These are phyloP conservation scores for Alentia gelatinosa DNA, from an alignment of 2,888 invertebrate genomes.

Conservation along the genomic window DNA sequence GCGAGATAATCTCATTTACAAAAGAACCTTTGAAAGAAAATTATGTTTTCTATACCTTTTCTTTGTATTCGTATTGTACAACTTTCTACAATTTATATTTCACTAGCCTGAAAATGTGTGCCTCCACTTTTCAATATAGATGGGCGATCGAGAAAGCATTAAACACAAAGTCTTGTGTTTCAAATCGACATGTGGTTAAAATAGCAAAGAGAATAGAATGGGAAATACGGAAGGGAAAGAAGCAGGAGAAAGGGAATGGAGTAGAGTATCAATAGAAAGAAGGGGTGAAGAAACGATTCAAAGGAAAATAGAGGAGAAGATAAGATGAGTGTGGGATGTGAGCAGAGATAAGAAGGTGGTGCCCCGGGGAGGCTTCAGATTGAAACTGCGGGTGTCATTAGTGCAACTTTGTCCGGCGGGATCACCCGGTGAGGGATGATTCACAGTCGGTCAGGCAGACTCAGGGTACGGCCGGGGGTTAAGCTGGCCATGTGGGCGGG, in stretches of 20 bases:
- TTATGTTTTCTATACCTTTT: no score
- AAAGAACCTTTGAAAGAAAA: no score
- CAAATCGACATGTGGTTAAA: no score
- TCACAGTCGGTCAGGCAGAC: neutral
- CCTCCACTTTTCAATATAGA: no score
- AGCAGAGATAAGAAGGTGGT: neutral
- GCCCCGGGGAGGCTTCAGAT: neutral
- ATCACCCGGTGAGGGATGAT: constrained; percentile 13
- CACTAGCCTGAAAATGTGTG: no score
- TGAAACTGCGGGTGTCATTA: constrained; percentile 21
- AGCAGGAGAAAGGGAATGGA: neutral
- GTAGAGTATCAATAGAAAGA: neutral
- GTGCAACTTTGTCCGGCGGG: neutral
- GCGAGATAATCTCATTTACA: no score
- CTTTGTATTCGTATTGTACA: no score
- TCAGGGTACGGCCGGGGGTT: neutral
- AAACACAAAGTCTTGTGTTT: no score
- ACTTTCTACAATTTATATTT: no score
- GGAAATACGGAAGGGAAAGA: neutral
- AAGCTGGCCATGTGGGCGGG: no score
- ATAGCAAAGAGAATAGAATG: neutral
- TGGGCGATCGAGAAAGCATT: no score
- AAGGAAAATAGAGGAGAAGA: no score
- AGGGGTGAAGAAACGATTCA: neutral
- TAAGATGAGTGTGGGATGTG: neutral